A percentile compares a stretch with the other conserved stretches of the same genome.
phyloP scores from a whole-genome alignment of 2,888 invertebrate genomes.

The Cryptocheilus praepositus region DNA sequence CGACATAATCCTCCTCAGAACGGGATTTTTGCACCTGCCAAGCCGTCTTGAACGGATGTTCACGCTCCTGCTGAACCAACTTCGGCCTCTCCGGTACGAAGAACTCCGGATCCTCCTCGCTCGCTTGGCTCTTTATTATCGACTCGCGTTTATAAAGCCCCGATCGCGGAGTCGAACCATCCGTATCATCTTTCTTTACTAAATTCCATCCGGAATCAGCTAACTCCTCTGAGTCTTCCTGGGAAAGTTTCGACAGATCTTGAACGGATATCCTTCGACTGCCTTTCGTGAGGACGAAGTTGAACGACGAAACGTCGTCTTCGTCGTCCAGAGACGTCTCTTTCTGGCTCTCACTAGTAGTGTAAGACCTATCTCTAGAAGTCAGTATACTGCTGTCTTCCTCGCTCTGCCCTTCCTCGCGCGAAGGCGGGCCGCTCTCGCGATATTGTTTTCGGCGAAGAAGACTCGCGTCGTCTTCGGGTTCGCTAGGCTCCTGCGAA shows the following conservation, averaged over 20 bases:
- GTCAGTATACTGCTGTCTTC: slow-evolving; percentile 44
- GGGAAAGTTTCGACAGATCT: slow-evolving; percentile 64
- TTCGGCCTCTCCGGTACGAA: slow-evolving; percentile 71
- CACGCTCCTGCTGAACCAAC: slow-evolving; percentile 69
- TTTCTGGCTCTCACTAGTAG: slow-evolving; percentile 58
- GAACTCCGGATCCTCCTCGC: slow-evolving; percentile 72
- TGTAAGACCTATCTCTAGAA: slow-evolving; percentile 50
- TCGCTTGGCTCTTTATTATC: slow-evolving; percentile 72
- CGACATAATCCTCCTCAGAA: slow-evolving; percentile 67
- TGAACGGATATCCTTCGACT: slow-evolving; percentile 65
- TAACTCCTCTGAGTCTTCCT: slow-evolving; percentile 53
- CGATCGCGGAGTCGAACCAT: slow-evolving; percentile 44
- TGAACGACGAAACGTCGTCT: slow-evolving; percentile 54
- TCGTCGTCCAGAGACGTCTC: slow-evolving; percentile 65
- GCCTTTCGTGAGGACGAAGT: slow-evolving; percentile 61
- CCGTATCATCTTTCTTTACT: slow-evolving; percentile 38
- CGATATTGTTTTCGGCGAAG: slow-evolving; percentile 57
- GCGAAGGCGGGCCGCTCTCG: slow-evolving; percentile 54
- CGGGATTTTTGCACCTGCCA: slow-evolving; percentile 73
- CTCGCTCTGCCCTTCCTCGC: slow-evolving; percentile 57
- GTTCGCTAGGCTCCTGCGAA: slow-evolving; percentile 66
- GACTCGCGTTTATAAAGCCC: slow-evolving; percentile 71
- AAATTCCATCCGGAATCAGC: slow-evolving; percentile 44
- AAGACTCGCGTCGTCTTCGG: slow-evolving; percentile 60
- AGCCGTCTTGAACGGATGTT: slow-evolving; percentile 72